phyloP scores from a whole-genome alignment of 1,140 invertebrate species.

The Zelostemma sp. region DNA sequence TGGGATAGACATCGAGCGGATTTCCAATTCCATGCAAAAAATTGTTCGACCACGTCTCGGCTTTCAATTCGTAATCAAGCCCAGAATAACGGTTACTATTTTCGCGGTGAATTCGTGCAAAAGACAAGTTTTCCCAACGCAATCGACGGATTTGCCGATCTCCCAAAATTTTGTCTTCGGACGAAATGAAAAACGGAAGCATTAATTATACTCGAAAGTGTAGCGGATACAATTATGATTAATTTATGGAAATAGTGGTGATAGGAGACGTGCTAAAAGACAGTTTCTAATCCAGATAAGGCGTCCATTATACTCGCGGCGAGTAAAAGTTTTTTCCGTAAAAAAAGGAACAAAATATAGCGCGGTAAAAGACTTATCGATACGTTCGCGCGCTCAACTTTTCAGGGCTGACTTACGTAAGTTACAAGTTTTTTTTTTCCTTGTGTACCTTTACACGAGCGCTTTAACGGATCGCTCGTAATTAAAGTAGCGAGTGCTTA shows the following conservation, averaged over 20 bases:
- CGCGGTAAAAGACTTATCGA: slow-evolving; percentile 44
- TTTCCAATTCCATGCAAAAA: too few species aligned
- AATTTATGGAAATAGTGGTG: slow-evolving; percentile 14
- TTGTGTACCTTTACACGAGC: slow-evolving; percentile 26
- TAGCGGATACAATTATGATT: not conserved
- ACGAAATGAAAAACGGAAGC: too few species aligned
- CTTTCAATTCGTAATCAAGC: too few species aligned
- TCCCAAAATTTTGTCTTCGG: too few species aligned
- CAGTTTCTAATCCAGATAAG: slow-evolving; percentile 35
- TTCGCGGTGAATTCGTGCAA: too few species aligned
- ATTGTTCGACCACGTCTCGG: too few species aligned
- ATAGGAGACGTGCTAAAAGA: slow-evolving; percentile 27
- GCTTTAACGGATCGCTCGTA: slow-evolving; percentile 48
- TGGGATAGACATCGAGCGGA: too few species aligned
- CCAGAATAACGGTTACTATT: too few species aligned
- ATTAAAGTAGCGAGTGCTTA: slow-evolving; percentile 48
- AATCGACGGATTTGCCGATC: too few species aligned
- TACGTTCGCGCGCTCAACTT: slow-evolving; percentile 34
- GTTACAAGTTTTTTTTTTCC: slow-evolving; percentile 39
- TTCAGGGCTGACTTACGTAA: slow-evolving; percentile 48
- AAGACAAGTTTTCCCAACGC: too few species aligned
- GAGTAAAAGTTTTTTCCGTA: slow-evolving; percentile 34
- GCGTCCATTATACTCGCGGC: slow-evolving; percentile 33
- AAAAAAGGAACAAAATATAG: slow-evolving; percentile 39
- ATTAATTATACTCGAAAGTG: slow-evolving; percentile 13